These are phyloP conservation scores for Micrasema longulum DNA, from an alignment of 1,140 invertebrate genomes.

Conservation along the genomic window DNA sequence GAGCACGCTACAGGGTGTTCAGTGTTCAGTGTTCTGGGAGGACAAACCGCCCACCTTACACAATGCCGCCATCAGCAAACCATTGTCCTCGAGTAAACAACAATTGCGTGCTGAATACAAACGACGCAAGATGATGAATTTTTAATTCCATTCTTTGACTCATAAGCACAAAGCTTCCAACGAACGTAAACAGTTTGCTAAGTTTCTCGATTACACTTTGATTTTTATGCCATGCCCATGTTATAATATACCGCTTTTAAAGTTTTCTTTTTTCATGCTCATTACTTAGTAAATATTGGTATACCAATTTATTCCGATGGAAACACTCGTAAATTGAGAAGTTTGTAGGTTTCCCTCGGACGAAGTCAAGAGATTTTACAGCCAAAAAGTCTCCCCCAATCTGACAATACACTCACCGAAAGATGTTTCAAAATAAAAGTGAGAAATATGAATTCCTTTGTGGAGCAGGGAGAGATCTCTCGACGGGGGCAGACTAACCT, in stretches of 20 bases:
- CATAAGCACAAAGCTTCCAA: neutral
- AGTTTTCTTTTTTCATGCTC: no score
- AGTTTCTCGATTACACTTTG: no score
- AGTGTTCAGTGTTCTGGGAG: no score
- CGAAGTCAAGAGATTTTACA: no score
- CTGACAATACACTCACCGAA: constrained; percentile 48
- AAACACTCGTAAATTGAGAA: no score
- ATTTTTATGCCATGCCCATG: no score
- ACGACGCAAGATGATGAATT: constrained; percentile 49
- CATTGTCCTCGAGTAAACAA: constrained; percentile 10
- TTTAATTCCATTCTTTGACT: constrained; percentile 50
- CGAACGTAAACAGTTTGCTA: no score
- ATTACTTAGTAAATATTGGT: no score
- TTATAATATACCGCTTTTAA: no score
- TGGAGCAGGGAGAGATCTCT: constrained; percentile 10
- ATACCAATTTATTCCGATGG: no score
- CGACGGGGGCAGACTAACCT: constrained; percentile 45
- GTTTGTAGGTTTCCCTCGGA: no score
- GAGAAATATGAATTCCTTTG: constrained; percentile 55
- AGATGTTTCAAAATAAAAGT: constrained; percentile 19
- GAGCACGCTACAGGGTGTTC: neutral
- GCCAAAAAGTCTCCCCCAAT: constrained; percentile 9
- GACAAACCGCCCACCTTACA: neutral
- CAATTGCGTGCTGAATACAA: constrained; percentile 21
- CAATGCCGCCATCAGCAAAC: constrained; percentile 6